These are phyloP conservation scores for Plebejus anna DNA, from an alignment of 2,888 invertebrate species.

Conservation along the genomic window DNA sequence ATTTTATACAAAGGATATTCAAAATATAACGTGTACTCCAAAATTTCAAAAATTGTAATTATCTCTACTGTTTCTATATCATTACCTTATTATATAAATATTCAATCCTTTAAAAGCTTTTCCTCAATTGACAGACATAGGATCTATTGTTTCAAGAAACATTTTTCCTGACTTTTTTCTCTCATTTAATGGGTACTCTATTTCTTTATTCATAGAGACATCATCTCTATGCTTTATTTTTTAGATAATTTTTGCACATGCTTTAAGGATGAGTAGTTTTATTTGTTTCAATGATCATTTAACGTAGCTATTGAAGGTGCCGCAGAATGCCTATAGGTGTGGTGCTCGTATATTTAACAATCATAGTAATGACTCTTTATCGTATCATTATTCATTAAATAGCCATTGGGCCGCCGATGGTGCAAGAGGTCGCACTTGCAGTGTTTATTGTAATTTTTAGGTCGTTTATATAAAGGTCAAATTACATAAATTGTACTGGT, in stretches of 20 bases:
- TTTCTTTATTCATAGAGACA: no score
- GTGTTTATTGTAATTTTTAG: slow-evolving; percentile 5
- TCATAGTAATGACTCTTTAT: not conserved
- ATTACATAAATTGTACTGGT: not conserved
- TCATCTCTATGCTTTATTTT: no score
- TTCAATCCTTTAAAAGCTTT: no score
- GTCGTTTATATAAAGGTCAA: not conserved
- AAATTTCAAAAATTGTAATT: no score
- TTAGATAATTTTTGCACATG: not conserved
- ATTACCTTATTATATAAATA: no score
- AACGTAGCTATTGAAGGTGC: not conserved
- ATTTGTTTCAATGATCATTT: not conserved
- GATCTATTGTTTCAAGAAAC: no score
- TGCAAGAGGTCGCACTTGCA: not conserved
- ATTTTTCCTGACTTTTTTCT: no score
- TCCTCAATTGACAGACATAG: no score
- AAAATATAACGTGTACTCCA: no score
- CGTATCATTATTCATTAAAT: slow-evolving; percentile 7
- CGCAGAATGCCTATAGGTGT: not conserved
- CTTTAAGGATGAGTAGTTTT: not conserved
- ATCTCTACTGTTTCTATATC: no score
- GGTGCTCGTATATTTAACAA: not conserved
- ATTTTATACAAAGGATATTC: no score
- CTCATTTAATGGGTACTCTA: no score
- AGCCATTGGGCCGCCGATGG: not conserved